A percentile compares a stretch with the other conserved stretches of the same genome.
Evolutionary conservation across 1,140 invertebrate genomes (phyloP).

Genomic region (Euura saliciscinereae): DNA sequence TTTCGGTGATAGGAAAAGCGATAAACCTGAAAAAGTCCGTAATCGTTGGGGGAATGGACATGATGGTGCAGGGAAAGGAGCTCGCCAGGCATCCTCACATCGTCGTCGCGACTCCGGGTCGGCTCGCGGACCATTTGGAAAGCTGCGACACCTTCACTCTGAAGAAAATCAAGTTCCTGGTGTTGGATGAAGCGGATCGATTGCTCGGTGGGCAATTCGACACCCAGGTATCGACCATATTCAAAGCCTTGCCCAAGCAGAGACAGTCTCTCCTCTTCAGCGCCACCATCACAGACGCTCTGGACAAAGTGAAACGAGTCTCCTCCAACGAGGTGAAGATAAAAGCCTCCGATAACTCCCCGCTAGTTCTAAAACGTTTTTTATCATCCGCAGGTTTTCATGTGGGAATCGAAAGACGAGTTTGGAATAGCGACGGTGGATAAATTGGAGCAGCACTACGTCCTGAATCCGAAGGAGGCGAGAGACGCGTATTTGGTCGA

Average conservation of each 20-base stretch:
- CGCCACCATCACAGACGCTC: conserved; percentile 92
- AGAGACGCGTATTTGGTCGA: conserved; percentile 95
- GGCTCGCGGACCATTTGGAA: conserved; percentile 86
- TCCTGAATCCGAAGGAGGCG: conserved; percentile 87
- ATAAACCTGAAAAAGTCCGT: conserved; percentile 82
- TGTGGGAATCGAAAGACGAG: conserved; percentile 71
- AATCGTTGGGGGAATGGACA: conserved; percentile 93
- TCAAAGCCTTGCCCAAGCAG: conserved; percentile 78
- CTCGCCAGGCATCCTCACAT: conserved; percentile 89
- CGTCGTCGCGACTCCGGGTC: conserved; percentile 92
- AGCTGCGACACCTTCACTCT: conserved; percentile 85
- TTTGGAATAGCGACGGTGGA: conserved; percentile 80
- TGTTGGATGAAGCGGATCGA: conserved; percentile 93
- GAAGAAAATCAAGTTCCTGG: conserved; percentile 81
- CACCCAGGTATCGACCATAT: conserved; percentile 82
- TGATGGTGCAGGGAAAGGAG: conserved; percentile 87
- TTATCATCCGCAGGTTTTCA: conserved; percentile 57
- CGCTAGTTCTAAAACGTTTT: background rate
- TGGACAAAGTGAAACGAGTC: conserved; percentile 74
- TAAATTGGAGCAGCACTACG: conserved; percentile 87
- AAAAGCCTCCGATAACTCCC: background rate
- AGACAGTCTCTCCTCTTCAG: conserved; percentile 92
- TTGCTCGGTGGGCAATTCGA: conserved; percentile 83
- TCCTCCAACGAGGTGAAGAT: conserved; percentile 61
- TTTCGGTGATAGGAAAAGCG: conserved; percentile 84